Percentiles rank a stretch among this genome's conserved stretches.
These are phyloP conservation scores for Pediacus dermestoides DNA, from an alignment of 2,888 invertebrate genomes.

Conservation along the genomic window DNA sequence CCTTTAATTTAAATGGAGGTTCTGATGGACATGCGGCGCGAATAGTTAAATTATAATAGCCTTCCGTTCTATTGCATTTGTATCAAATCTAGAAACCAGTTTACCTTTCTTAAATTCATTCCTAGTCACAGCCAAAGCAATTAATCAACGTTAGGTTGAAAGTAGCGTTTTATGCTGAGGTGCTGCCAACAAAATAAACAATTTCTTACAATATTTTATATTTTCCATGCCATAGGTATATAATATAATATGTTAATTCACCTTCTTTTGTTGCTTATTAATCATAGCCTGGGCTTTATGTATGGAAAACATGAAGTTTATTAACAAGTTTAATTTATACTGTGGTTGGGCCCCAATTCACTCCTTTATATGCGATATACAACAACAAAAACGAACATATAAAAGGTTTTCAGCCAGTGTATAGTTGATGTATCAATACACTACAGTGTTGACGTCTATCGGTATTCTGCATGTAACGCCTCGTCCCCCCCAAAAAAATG, in stretches of 20 bases:
- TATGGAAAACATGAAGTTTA: too few species aligned
- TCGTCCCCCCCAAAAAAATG: too few species aligned
- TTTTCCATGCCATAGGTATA: background rate
- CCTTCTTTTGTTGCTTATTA: conserved; percentile 4
- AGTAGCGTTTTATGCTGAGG: too few species aligned
- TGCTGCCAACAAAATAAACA: conserved; percentile 8
- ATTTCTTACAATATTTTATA: background rate
- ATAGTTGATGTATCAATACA: conserved; percentile 9
- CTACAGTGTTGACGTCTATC: conserved; percentile 3
- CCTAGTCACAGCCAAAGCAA: background rate
- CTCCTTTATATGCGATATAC: conserved; percentile 2
- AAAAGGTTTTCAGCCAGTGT: conserved; percentile 1
- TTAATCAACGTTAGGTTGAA: too few species aligned
- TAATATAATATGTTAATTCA: conserved; percentile 6
- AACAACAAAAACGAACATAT: background rate
- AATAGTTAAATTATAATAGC: too few species aligned
- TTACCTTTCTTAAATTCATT: background rate
- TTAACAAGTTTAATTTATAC: conserved; percentile 9
- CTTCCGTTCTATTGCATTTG: too few species aligned
- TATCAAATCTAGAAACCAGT: background rate
- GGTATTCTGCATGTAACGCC: conserved; percentile 1
- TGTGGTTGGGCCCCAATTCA: background rate
- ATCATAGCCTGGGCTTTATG: background rate
- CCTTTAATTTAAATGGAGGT: too few species aligned
- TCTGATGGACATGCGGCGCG: too few species aligned